Evolutionary conservation across 1,140 invertebrate species (phyloP).

Genomic region (Euwallacea fornicatus): DNA sequence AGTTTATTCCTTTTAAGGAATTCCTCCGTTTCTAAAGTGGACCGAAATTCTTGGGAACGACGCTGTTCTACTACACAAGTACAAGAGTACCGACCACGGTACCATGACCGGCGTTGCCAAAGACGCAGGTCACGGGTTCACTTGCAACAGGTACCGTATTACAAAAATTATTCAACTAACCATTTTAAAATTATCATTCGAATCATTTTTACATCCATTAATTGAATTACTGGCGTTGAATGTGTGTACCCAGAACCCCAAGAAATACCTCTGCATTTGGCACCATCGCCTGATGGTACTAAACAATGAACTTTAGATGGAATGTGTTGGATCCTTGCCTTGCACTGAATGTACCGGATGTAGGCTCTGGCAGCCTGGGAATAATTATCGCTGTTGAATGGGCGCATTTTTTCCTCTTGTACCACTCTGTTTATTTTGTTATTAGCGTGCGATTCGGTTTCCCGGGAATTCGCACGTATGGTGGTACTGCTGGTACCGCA

Average conservation of each 20-base stretch:
- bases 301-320: constrained; percentile 20
- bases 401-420: constrained; percentile 6
- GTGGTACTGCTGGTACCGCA: too few species aligned
- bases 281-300: constrained; percentile 1
- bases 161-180: neutral
- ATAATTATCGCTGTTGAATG: constrained; percentile 15
- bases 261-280: neutral
- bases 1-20: constrained; percentile 8
- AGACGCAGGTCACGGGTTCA: neutral
- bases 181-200: neutral
- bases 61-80: neutral
- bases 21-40: neutral
- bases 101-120: neutral
- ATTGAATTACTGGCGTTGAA: neutral
- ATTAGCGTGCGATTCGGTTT: neutral
- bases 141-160: neutral
- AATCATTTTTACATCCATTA: neutral
- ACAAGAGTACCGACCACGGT: neutral
- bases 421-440: constrained; percentile 11
- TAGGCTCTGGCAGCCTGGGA: constrained; percentile 15
- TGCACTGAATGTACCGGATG: constrained; percentile 21
- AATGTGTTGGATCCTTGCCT: constrained; percentile 11
- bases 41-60: constrained; percentile 12
- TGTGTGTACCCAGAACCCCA: neutral
- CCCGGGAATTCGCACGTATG: too few species aligned